phyloP scores from a whole-genome alignment of 2,797 vertebrate species.

The Eulemur coronatus region DNA sequence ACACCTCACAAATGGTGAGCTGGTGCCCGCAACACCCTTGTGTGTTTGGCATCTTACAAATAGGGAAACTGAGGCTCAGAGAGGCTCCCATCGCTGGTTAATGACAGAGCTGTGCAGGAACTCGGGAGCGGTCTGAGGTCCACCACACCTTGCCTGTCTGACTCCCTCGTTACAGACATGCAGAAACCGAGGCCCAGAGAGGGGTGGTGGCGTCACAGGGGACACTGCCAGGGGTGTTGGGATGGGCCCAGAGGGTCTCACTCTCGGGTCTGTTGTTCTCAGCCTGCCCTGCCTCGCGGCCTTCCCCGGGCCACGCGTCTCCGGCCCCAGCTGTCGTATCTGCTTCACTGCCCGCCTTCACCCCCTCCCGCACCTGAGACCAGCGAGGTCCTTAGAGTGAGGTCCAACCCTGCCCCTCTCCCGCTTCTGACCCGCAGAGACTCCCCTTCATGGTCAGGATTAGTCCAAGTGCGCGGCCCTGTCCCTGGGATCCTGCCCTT shows the following conservation, averaged over 20 bases:
- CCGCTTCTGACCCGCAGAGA: neutral
- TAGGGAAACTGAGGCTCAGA: neutral
- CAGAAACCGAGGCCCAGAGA: neutral
- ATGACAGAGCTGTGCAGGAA: fast-evolving
- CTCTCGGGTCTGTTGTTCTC: too few relatives aligned
- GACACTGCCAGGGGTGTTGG: fast-evolving
- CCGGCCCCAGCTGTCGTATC: fast-evolving
- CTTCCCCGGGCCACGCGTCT: fast-evolving
- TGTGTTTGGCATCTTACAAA: neutral
- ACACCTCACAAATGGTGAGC: neutral
- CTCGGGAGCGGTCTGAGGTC: too few relatives aligned
- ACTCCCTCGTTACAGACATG: neutral
- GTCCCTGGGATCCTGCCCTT: neutral
- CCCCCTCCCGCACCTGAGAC: fast-evolving
- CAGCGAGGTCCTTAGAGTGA: neutral
- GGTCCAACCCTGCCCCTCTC: neutral
- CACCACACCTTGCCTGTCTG: neutral
- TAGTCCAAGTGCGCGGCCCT: fast-evolving
- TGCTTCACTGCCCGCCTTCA: fast-evolving
- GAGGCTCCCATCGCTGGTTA: fast-evolving
- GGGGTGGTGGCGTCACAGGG: neutral
- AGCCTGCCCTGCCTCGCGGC: fast-evolving
- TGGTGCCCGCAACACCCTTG: neutral
- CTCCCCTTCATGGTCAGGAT: fast-evolving
- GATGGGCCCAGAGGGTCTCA: neutral